Conservation (phyloP, 64 coral and sea anemone genomes). For the Stichodactyla helianthus region DNA sequence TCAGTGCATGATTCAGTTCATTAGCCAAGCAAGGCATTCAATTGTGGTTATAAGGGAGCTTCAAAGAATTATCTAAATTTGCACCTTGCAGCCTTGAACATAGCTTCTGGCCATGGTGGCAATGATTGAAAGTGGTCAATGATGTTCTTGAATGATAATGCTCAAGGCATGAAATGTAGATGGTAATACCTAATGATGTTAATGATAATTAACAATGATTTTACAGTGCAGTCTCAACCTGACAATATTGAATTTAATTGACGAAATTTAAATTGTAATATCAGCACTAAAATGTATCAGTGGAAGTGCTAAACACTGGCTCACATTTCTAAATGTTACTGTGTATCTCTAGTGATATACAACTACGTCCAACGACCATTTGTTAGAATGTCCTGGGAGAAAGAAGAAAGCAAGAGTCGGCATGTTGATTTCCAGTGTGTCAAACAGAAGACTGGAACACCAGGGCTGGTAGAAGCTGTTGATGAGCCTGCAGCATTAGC, state of each 20-base stretch:
- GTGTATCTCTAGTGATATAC: constrained; percentile 75
- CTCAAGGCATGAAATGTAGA: no score
- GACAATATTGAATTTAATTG: not conserved
- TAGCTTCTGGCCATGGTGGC: not conserved
- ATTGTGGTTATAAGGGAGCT: no score
- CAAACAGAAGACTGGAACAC: constrained; percentile 87
- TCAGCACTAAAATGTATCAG: not conserved
- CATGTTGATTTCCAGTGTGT: constrained; percentile 99
- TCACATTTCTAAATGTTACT: not conserved
- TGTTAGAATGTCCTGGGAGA: constrained; percentile 99
- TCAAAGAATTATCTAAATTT: no score
- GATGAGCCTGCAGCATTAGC: constrained; percentile 95
- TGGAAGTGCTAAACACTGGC: not conserved
- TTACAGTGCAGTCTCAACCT: no score
- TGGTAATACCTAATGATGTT: no score
- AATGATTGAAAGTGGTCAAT: no score
- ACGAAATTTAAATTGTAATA: not conserved
- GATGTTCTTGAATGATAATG: no score
- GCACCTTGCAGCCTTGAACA: no score
- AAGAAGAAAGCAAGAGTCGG: constrained; percentile 96
- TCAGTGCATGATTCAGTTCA: no score
- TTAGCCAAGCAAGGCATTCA: no score
- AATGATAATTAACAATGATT: no score
- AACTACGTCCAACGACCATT: constrained; percentile 98
- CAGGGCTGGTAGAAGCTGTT: constrained; percentile 85